Base-by-base conservation (phyloP, 1,140 invertebrate genomes). In the Drosophila kohkoa region DNA sequence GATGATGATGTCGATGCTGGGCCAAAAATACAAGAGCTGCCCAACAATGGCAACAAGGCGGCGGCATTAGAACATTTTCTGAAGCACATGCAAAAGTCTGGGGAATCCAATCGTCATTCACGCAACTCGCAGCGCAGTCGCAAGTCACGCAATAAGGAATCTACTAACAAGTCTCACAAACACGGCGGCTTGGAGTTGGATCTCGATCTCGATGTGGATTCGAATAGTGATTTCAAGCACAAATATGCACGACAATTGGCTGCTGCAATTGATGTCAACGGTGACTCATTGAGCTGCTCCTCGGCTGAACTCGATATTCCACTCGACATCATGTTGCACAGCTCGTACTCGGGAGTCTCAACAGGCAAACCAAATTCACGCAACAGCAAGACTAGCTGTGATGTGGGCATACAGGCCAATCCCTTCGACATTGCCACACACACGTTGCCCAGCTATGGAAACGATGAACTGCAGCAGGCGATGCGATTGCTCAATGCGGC, bases 341-440 rank as follows among this genome's bases (percentile, higher is more conserved):
- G 91, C 82, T 94, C 91, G 6, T 92, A 77, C 71, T 93, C 86
- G 54, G 94, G 78, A 46, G 81, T 94, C 81, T 93, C 94, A 65
- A 78, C 93, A 79, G 92, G 92, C 82, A 93, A 94, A 51, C 93
- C 94, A 58, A 93, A 94, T 60, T 92, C 91, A 2, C 93, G 94
- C 1, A 92, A 91, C 46, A 93, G 92, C 72, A 93, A 93, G 71
- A 92, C 83, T 28, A 93, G 93, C 63, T 92, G 93, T 55, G 94
- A 94, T 72, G 93, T 94, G 16, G 94, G 93, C 57, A 93, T 94
- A 11, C 94, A 95, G 75, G 93, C 94, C 0, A 95, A 94, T 85
- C 94, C 94, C 0, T 93, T 94, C 69, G 95, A 95, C 87, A 94
- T 95, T 35, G 93, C 94, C 2, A 94, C 93, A 10, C 94, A 94